Percentiles rank a stretch among this genome's conserved stretches.
Conservation (phyloP, 2,797 vertebrate species). For the Notolabrus celidotus region DNA sequence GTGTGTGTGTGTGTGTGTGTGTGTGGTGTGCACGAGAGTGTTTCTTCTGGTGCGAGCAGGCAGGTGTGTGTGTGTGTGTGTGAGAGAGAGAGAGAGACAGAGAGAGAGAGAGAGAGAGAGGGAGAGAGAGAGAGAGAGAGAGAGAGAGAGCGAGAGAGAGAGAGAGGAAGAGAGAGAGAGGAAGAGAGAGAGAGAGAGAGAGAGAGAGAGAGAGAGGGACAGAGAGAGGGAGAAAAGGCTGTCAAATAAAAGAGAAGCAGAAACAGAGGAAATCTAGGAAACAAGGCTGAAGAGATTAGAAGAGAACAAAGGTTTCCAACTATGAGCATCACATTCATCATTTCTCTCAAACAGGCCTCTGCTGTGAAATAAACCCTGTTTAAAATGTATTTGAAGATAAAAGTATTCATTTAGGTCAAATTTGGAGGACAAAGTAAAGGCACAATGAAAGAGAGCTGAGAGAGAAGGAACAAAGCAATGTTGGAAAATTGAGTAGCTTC, state of each 20-base stretch:
- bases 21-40: background rate
- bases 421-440: no score
- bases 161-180: no score
- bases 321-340: background rate
- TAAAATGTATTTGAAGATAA: background rate
- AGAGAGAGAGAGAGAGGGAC: background rate
- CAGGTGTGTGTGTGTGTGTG: conserved; percentile 19
- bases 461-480: no score
- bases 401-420: background rate
- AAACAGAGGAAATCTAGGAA: conserved; percentile 15
- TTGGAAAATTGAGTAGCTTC: no score
- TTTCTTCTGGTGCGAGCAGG: conserved; percentile 2
- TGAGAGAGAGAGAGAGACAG: background rate
- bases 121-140: background rate
- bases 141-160: background rate
- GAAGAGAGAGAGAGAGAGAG: background rate
- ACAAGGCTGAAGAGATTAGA: conserved; percentile 1
- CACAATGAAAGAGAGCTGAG: no score
- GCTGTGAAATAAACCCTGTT: background rate
- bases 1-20: conserved; percentile 8
- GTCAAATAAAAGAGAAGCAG: conserved; percentile 10
- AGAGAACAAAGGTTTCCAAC: background rate
- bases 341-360: background rate
- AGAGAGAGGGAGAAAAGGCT: background rate
- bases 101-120: background rate